These are phyloP conservation scores for Cryptoblepharus egeriae DNA, from an alignment of 2,797 vertebrate genomes.

Conservation along the genomic window DNA sequence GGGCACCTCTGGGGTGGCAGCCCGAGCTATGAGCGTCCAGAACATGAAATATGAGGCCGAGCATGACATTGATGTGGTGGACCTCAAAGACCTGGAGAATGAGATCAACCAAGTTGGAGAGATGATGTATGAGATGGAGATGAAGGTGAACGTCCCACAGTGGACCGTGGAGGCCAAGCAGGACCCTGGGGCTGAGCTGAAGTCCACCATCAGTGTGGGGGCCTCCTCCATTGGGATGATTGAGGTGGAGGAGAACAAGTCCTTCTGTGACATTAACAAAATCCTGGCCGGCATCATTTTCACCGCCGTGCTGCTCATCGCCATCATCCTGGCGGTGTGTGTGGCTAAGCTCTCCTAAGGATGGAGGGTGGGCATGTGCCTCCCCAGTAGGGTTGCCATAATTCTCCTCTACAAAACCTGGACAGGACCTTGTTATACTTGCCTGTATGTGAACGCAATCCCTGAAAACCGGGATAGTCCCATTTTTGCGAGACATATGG, in stretches of 20 bases:
- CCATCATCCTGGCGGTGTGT: conserved; percentile 88
- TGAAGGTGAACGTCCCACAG: conserved; percentile 95
- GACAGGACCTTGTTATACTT: too few species aligned
- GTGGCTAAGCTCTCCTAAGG: conserved; percentile 91
- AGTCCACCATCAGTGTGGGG: conserved; percentile 85
- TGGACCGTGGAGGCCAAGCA: conserved; percentile 97
- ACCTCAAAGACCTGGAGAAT: conserved; percentile 87
- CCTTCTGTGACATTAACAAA: conserved; percentile 84
- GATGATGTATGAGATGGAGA: conserved; percentile 98
- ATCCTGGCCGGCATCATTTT: conserved; percentile 88
- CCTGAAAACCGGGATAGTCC: too few species aligned
- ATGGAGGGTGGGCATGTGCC: not conserved
- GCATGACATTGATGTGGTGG: conserved; percentile 87
- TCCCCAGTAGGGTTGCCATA: too few species aligned
- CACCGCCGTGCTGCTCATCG: conserved; percentile 85
- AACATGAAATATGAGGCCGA: conserved; percentile 93
- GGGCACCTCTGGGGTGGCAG: conserved; percentile 86
- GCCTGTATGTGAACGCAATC: too few species aligned
- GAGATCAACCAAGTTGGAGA: conserved; percentile 92
- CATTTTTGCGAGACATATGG: too few species aligned
- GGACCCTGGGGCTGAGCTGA: conserved; percentile 91
- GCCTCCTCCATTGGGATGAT: conserved; percentile 88
- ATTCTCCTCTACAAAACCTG: too few species aligned
- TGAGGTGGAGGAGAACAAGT: conserved; percentile 84
- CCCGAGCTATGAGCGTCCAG: conserved; percentile 92